Conservation (phyloP, 2,797 vertebrate species). For the Clamator glandarius region DNA sequence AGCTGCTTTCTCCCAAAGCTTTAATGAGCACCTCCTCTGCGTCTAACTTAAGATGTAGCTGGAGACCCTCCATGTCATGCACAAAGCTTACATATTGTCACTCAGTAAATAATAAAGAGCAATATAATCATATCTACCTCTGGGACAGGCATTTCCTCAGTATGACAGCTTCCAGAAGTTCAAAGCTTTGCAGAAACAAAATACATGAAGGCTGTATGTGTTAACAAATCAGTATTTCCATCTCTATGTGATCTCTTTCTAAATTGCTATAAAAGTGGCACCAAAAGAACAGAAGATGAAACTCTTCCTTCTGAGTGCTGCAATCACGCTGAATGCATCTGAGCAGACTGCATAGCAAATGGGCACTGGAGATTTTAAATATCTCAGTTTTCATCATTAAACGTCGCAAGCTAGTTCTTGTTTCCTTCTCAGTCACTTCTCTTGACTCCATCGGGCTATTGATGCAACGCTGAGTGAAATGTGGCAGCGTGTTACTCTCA, state of each 20-base stretch:
- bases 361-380: not conserved
- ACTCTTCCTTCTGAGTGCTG: conserved; percentile 24
- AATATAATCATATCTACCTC: not conserved
- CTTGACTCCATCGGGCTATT: conserved; percentile 20
- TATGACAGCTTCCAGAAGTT: not conserved
- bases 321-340: not conserved
- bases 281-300: conserved; percentile 1
- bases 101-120: not conserved
- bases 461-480: conserved; percentile 44
- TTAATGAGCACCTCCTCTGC: not conserved
- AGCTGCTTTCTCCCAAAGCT: not conserved
- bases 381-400: conserved; percentile 41
- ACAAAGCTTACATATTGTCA: not conserved
- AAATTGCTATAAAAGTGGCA: conserved; percentile 27
- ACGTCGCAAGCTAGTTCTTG: conserved; percentile 10
- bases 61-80: not conserved
- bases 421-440: conserved; percentile 53
- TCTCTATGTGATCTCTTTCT: not conserved
- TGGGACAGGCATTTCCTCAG: not conserved
- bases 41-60: not conserved
- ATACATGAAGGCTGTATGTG: not conserved
- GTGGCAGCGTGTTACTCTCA: conserved; percentile 33
- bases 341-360: conserved; percentile 8
- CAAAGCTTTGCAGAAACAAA: conserved; percentile 11
- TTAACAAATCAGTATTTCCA: not conserved